These are phyloP conservation scores for Ostrea edulis DNA, from an alignment of 1,140 invertebrate genomes.

Conservation along the genomic window DNA sequence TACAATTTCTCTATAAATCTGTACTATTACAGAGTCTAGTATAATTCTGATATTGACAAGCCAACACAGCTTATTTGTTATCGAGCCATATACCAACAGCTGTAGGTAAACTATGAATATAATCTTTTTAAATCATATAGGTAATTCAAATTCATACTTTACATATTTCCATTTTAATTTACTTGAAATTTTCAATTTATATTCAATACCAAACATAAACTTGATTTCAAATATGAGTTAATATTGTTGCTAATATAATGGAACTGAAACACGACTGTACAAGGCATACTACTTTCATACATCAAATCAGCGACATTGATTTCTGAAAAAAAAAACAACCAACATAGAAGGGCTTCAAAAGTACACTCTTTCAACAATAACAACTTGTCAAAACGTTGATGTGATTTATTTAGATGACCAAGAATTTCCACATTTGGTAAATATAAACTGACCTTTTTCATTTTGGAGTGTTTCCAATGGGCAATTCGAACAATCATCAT, in stretches of 20 bases:
- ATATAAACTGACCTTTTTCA: slow-evolving; percentile 53
- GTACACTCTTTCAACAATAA: not conserved
- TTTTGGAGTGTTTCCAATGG: slow-evolving; percentile 62
- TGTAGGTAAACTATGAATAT: no score
- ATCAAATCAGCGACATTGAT: not conserved
- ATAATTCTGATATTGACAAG: not conserved
- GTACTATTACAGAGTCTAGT: not conserved
- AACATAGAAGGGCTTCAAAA: not conserved
- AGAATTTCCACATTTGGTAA: not conserved
- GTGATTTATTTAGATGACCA: not conserved
- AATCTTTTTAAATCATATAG: no score
- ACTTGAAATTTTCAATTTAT: no score
- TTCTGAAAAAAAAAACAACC: not conserved
- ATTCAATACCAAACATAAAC: no score
- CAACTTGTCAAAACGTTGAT: not conserved
- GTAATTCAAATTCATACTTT: no score
- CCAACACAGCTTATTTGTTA: not conserved
- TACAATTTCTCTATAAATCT: not conserved
- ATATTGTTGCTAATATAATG: no score
- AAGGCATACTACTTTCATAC: no score
- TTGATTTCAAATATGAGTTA: no score
- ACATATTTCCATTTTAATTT: no score
- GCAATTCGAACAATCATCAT: slow-evolving; percentile 66
- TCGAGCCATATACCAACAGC: no score
- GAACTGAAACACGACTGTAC: no score